phyloP scores from a whole-genome alignment of 2,888 invertebrate genomes.

The Aspidapion aeneum region DNA sequence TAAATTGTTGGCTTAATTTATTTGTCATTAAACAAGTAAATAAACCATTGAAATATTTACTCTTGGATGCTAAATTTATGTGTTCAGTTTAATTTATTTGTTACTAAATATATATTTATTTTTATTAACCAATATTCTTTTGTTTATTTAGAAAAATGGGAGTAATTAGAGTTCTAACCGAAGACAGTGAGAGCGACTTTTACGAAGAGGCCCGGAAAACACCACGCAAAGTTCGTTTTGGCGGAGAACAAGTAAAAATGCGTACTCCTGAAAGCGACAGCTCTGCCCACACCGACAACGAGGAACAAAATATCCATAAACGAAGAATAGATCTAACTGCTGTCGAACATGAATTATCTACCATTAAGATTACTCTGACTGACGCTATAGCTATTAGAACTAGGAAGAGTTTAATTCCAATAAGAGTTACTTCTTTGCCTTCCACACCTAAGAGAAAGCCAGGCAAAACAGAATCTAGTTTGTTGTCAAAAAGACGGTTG shows the following conservation, averaged over 20 bases:
- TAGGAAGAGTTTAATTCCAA: conserved; percentile 48
- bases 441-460: conserved; percentile 45
- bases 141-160: conserved; percentile 42
- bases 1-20: no score
- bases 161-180: conserved; percentile 59
- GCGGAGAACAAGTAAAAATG: conserved; percentile 83
- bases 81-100: no score
- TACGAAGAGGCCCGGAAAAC: conserved; percentile 35
- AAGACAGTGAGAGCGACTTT: conserved; percentile 56
- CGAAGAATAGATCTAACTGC: conserved; percentile 13
- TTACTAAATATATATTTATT: no score
- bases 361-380: conserved; percentile 35
- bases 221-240: conserved; percentile 75
- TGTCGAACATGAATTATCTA: conserved; percentile 13
- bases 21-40: no score
- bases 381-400: conserved; percentile 36
- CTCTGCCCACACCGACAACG: conserved; percentile 53
- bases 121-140: no score
- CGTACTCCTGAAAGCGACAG: conserved; percentile 82
- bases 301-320: conserved; percentile 14
- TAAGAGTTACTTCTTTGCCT: conserved; percentile 44
- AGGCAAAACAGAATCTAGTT: conserved; percentile 19
- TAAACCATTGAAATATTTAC: no score
- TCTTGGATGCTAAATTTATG: no score
- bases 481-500: conserved; percentile 24